These are phyloP conservation scores for Halictus rubicundus DNA, from an alignment of 1,140 invertebrate species.

Conservation along the genomic window DNA sequence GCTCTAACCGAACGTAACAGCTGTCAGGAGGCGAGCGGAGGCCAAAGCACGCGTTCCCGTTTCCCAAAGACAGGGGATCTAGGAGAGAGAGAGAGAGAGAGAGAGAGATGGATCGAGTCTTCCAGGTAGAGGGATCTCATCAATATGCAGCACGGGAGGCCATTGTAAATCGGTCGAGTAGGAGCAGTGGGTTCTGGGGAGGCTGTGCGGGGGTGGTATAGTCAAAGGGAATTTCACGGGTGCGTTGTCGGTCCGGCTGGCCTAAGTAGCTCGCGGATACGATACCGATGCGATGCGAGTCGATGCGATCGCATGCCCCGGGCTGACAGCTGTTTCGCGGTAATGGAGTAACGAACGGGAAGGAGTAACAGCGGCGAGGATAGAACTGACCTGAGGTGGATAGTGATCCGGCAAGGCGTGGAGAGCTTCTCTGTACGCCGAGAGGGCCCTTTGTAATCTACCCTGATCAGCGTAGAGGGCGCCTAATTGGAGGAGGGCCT, in stretches of 20 bases:
- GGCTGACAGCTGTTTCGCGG: constrained; percentile 20
- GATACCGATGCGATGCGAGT: too few species aligned
- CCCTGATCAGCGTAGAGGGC: constrained; percentile 93
- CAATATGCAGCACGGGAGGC: not conserved
- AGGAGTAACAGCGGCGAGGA: not conserved
- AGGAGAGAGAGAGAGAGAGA: too few species aligned
- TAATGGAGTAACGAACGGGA: constrained; percentile 54
- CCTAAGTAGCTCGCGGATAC: not conserved
- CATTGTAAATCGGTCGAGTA: not conserved
- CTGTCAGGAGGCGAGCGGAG: not conserved
- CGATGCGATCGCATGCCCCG: not conserved
- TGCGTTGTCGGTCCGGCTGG: not conserved
- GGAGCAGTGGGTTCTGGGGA: not conserved
- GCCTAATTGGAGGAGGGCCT: constrained; percentile 94
- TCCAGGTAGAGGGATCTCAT: not conserved
- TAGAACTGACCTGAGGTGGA: constrained; percentile 86
- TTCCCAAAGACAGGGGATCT: not conserved
- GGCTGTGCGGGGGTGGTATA: too few species aligned
- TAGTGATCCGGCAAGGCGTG: constrained; percentile 90
- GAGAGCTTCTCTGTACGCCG: constrained; percentile 93
- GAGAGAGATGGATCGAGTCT: not conserved
- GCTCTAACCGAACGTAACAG: not conserved
- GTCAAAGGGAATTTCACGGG: constrained; percentile 5
- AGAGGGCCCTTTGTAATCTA: constrained; percentile 90
- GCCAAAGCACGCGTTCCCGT: not conserved